A percentile compares a stretch with the other conserved stretches of the same genome.
Conservation (phyloP, 2,888 invertebrate genomes). For the Sipha maydis region DNA sequence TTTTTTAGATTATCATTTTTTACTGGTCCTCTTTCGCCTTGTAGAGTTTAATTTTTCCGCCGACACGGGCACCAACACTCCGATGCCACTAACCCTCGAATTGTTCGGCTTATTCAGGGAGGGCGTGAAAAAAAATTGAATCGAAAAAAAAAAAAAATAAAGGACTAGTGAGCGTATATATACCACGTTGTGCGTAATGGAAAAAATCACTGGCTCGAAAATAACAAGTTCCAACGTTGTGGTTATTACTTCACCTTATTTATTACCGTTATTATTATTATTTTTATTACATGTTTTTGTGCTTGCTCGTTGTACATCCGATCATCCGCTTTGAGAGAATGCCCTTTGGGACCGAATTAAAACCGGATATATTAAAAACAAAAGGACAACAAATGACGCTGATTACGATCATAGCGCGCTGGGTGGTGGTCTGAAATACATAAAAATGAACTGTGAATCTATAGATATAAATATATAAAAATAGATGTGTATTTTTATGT, state of each 20-base stretch:
- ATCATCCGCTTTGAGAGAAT: conserved; percentile 14
- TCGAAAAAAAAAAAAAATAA: conserved; percentile 41
- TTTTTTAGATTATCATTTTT: conserved; percentile 22
- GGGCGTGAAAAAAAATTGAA: background rate
- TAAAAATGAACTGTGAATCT: background rate
- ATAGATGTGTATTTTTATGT: no score
- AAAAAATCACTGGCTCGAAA: conserved; percentile 61
- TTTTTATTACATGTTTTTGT: conserved; percentile 36
- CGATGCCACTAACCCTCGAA: background rate
- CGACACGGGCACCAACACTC: background rate
- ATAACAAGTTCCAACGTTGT: conserved; percentile 55
- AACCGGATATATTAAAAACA: conserved; percentile 46
- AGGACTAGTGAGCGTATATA: background rate
- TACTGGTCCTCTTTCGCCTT: background rate
- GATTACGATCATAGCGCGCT: conserved; percentile 10
- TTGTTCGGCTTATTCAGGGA: conserved; percentile 30
- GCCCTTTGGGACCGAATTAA: conserved; percentile 53
- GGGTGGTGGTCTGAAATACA: background rate
- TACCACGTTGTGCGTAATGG: conserved; percentile 28
- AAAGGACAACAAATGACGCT: conserved; percentile 6
- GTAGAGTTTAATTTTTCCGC: conserved; percentile 17
- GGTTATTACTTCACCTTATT: conserved; percentile 57
- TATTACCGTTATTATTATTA: conserved; percentile 52
- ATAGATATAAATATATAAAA: no score
- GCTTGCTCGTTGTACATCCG: background rate